Percentiles rank a stretch among this genome's conserved stretches.
These are phyloP conservation scores for Leptopilina clavipes DNA, from an alignment of 1,140 invertebrate genomes.

Conservation along the genomic window DNA sequence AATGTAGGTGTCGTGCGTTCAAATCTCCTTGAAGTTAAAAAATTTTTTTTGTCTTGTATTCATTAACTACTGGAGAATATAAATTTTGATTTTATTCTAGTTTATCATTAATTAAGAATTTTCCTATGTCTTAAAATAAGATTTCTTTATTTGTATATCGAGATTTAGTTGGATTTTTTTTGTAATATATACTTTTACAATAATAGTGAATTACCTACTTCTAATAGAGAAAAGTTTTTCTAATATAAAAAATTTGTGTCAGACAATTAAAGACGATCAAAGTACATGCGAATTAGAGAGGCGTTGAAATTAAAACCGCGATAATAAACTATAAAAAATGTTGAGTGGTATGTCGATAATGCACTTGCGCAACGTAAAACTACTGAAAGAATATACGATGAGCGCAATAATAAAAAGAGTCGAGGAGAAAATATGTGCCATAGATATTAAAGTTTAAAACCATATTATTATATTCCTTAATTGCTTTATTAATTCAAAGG, in stretches of 20 bases:
- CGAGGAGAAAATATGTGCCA: background rate
- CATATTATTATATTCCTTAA: background rate
- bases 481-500: background rate
- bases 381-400: background rate
- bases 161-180: too few species aligned
- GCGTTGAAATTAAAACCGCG: slow-evolving; percentile 27
- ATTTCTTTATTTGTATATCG: too few species aligned
- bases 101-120: too few species aligned
- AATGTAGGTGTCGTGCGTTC: too few species aligned
- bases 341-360: slow-evolving; percentile 16
- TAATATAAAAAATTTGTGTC: background rate
- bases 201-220: background rate
- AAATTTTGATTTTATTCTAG: too few species aligned
- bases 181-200: background rate
- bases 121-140: too few species aligned
- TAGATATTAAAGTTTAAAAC: background rate
- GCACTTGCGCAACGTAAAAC: slow-evolving; percentile 15
- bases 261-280: slow-evolving; percentile 9
- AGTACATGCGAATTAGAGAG: background rate
- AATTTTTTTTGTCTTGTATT: too few species aligned
- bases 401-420: slow-evolving; percentile 5
- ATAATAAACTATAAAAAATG: slow-evolving; percentile 23
- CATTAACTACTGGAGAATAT: too few species aligned
- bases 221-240: background rate
- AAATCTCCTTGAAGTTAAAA: too few species aligned